Conservation (phyloP, 2,888 invertebrate genomes). For the Dryocosmus kuriphilus region DNA sequence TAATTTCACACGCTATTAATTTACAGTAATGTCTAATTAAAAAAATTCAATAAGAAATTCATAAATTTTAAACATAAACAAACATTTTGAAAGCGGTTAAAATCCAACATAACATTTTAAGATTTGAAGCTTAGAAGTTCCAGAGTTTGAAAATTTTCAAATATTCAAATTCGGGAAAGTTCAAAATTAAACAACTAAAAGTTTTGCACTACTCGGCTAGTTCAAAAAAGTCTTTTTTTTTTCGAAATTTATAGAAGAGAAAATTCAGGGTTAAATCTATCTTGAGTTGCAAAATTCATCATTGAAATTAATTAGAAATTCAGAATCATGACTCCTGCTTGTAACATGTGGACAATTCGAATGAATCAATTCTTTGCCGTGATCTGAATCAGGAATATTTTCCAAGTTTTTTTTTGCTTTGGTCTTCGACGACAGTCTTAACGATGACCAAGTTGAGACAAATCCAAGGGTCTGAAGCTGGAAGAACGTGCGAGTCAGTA, state of each 20-base stretch:
- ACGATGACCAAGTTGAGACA: conserved; percentile 30
- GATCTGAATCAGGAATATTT: conserved; percentile 8
- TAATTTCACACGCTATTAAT: too few relatives aligned
- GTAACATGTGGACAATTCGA: neutral
- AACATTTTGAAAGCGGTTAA: too few relatives aligned
- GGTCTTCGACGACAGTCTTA: conserved; percentile 1
- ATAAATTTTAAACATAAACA: too few relatives aligned
- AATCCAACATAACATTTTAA: too few relatives aligned
- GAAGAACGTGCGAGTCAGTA: conserved; percentile 34
- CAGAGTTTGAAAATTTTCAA: too few relatives aligned
- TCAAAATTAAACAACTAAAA: too few relatives aligned
- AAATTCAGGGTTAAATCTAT: neutral
- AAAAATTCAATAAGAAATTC: too few relatives aligned
- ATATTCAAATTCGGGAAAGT: too few relatives aligned
- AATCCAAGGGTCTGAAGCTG: conserved; percentile 13
- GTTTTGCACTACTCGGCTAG: too few relatives aligned
- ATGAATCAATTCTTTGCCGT: conserved; percentile 14
- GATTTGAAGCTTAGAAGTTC: too few relatives aligned
- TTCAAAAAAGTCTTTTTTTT: neutral
- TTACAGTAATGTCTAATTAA: too few relatives aligned
- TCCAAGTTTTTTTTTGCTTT: conserved; percentile 10
- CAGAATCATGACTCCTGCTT: neutral
- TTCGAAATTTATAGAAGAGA: neutral
- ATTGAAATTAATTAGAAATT: neutral
- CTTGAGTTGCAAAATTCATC: neutral